Evolutionary conservation across 1,140 invertebrate genomes (phyloP).

Genomic region (Chionoecetes opilio): DNA sequence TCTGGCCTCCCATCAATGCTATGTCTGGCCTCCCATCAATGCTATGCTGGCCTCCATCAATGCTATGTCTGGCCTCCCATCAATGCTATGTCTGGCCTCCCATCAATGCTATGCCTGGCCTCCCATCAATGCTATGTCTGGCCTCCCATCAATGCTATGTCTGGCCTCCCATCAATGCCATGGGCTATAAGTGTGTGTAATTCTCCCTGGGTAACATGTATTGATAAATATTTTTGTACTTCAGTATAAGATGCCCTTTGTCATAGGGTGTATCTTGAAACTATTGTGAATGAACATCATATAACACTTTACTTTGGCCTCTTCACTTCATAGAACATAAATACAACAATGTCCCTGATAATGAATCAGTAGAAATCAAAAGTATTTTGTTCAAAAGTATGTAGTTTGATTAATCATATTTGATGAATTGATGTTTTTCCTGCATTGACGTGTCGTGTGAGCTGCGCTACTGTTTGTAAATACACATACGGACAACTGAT

Average conservation of each 20-base stretch:
- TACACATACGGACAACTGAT: conserved; percentile 29
- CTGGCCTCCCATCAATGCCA: too few species aligned
- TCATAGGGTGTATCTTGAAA: background rate
- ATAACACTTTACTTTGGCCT: too few species aligned
- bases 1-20: background rate
- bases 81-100: background rate
- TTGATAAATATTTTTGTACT: too few species aligned
- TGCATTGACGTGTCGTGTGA: background rate
- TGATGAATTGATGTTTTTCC: too few species aligned
- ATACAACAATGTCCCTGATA: background rate
- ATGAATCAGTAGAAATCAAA: background rate
- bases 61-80: background rate
- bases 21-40: background rate
- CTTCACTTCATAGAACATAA: background rate
- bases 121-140: background rate
- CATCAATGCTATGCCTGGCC: too few species aligned
- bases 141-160: too few species aligned
- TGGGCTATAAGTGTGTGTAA: background rate
- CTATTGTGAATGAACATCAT: background rate
- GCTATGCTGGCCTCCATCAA: too few species aligned
- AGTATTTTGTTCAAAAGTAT: background rate
- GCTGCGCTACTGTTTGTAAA: background rate
- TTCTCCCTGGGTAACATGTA: background rate
- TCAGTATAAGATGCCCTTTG: background rate
- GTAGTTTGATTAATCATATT: too few species aligned